Percentiles rank a stretch among this genome's conserved stretches.
Conservation (phyloP, 2,113 vertebrate species). For the Oreotrochilus melanogaster region DNA sequence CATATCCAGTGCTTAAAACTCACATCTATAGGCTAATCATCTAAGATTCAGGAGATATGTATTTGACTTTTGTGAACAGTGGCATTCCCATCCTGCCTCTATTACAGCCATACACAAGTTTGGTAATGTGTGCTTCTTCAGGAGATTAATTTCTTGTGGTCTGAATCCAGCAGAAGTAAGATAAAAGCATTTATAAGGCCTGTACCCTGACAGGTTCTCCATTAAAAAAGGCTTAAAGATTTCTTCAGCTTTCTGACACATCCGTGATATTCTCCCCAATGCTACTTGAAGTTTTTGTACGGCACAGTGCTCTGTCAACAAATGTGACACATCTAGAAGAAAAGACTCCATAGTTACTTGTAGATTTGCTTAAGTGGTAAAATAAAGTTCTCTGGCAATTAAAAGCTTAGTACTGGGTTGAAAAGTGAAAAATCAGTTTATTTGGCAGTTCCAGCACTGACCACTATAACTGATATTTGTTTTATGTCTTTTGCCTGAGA, state of each 20-base stretch:
- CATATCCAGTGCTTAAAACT: too few species aligned
- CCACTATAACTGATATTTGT: not conserved
- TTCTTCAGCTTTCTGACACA: not conserved
- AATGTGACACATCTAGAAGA: not conserved
- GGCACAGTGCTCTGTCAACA: not conserved
- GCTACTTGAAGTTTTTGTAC: not conserved
- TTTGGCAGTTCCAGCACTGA: not conserved
- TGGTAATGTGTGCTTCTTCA: too few species aligned
- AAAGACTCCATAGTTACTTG: not conserved
- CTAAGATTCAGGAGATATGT: too few species aligned
- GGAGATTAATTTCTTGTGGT: not conserved
- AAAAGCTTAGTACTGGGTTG: not conserved
- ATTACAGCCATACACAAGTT: too few species aligned
- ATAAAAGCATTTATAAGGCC: not conserved
- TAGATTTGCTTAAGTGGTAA: not conserved
- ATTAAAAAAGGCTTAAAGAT: not conserved
- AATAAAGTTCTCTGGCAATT: not conserved
- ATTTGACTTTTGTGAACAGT: too few species aligned
- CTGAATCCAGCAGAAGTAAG: not conserved
- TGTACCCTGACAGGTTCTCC: not conserved
- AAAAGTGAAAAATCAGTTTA: not conserved
- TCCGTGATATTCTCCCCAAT: not conserved
- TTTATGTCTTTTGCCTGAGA: not conserved
- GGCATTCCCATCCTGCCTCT: too few species aligned
- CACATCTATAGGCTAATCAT: too few species aligned